Percentiles rank a stretch among this genome's conserved stretches.
These are phyloP conservation scores for Bugula neritina DNA, from an alignment of 2,888 invertebrate species.

Conservation along the genomic window DNA sequence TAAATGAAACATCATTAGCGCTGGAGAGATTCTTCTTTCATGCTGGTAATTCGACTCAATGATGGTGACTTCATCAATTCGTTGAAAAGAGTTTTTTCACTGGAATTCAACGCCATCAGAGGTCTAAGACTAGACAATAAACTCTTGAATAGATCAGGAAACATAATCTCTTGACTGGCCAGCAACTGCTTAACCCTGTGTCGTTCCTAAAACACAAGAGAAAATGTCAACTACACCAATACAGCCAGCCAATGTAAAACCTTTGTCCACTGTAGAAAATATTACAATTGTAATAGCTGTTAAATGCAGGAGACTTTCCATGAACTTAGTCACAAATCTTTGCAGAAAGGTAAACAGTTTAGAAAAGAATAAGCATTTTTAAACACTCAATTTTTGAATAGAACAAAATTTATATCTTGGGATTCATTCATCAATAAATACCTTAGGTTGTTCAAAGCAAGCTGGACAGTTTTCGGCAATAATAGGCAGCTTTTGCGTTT, in stretches of 20 bases:
- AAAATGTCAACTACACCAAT: no score
- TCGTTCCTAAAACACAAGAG: conserved; percentile 57
- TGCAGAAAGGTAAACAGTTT: no score
- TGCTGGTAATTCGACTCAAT: neutral
- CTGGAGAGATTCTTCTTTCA: no score
- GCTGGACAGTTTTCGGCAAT: conserved; percentile 62
- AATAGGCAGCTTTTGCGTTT: conserved; percentile 65
- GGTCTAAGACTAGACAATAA: conserved; percentile 72
- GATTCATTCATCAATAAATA: conserved; percentile 41
- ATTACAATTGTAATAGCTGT: no score
- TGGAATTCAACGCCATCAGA: conserved; percentile 58
- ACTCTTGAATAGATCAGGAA: conserved; percentile 70
- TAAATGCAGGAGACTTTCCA: no score
- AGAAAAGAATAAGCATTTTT: no score
- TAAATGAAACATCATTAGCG: no score
- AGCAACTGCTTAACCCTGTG: conserved; percentile 65
- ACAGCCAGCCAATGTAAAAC: no score
- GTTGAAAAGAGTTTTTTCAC: conserved; percentile 16
- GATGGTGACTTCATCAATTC: neutral
- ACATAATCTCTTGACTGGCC: conserved; percentile 68
- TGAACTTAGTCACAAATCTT: no score
- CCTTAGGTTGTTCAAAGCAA: conserved; percentile 57
- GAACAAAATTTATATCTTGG: no score
- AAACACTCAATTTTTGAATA: no score
- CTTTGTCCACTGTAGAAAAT: no score